phyloP scores from a whole-genome alignment of 2,888 invertebrate genomes.

The Isotomurus palustris region DNA sequence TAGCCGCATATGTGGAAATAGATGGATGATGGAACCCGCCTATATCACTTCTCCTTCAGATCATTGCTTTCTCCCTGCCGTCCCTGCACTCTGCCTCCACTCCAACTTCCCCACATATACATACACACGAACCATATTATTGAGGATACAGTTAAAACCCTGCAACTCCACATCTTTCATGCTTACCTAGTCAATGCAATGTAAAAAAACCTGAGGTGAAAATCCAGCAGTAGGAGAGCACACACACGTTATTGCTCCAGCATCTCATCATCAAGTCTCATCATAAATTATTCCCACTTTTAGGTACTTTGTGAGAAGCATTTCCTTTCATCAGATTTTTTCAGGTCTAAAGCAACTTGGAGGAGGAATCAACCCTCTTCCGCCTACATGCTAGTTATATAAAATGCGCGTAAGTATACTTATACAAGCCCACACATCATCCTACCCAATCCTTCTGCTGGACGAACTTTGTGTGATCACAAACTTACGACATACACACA shows the following conservation, averaged over 20 bases:
- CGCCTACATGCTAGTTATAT: not conserved
- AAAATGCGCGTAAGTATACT: not conserved
- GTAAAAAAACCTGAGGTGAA: too few relatives aligned
- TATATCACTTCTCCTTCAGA: too few relatives aligned
- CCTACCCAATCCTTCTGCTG: not conserved
- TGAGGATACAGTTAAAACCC: too few relatives aligned
- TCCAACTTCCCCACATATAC: not conserved
- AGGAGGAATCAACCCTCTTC: not conserved
- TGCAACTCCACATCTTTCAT: too few relatives aligned
- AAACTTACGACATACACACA: not conserved
- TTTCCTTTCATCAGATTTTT: slow-evolving; percentile 4
- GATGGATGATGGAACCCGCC: too few relatives aligned
- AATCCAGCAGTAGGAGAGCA: not conserved
- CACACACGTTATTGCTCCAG: not conserved
- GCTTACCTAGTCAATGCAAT: too few relatives aligned
- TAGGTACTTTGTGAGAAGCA: not conserved
- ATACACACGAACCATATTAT: not conserved
- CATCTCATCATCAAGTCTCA: slow-evolving; percentile 11
- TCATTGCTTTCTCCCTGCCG: too few relatives aligned
- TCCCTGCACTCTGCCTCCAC: too few relatives aligned
- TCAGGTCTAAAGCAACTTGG: not conserved
- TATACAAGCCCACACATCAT: not conserved
- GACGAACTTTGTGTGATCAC: not conserved
- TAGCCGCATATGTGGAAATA: too few relatives aligned
- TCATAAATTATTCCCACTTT: slow-evolving; percentile 17